A percentile compares a stretch with the other conserved stretches of the same genome.
These are phyloP conservation scores for Danio albolineatus DNA, from an alignment of 2,797 vertebrate species.

Conservation along the genomic window DNA sequence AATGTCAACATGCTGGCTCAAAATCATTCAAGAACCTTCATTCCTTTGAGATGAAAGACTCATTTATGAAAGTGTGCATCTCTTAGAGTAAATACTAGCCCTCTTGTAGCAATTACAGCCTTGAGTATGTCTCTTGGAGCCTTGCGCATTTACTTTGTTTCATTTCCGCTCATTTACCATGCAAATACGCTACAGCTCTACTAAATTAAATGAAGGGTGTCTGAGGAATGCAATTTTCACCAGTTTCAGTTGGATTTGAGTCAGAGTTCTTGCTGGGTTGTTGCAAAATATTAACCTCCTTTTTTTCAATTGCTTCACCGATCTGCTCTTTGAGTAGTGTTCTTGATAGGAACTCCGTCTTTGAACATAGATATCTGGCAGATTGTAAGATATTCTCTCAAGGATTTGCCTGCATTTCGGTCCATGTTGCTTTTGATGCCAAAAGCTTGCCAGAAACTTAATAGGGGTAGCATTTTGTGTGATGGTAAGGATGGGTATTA, in stretches of 20 bases:
- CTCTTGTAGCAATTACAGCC: conserved; percentile 19
- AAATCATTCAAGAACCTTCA: neutral
- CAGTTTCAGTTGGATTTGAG: conserved; percentile 27
- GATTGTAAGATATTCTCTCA: neutral
- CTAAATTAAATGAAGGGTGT: conserved; percentile 4
- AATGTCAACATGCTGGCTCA: neutral
- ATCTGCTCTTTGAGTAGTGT: neutral
- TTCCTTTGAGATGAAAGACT: conserved; percentile 26
- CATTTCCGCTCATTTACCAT: conserved; percentile 7
- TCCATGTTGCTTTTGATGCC: neutral
- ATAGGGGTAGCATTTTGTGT: neutral
- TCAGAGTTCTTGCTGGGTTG: conserved; percentile 3
- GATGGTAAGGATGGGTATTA: neutral
- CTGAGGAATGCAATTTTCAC: neutral
- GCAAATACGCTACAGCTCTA: conserved; percentile 28
- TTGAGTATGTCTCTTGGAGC: neutral
- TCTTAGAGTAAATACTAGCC: conserved; percentile 16
- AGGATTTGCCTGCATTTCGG: neutral
- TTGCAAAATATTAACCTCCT: conserved; percentile 23
- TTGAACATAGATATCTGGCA: conserved; percentile 11
- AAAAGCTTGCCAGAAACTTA: neutral
- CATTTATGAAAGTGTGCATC: conserved; percentile 12
- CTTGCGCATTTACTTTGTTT: conserved; percentile 17
- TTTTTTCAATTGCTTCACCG: conserved; percentile 18
- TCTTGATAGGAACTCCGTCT: neutral